These are phyloP conservation scores for Acanthurus leucopareius DNA, from an alignment of 2,797 vertebrate species.

Conservation along the genomic window DNA sequence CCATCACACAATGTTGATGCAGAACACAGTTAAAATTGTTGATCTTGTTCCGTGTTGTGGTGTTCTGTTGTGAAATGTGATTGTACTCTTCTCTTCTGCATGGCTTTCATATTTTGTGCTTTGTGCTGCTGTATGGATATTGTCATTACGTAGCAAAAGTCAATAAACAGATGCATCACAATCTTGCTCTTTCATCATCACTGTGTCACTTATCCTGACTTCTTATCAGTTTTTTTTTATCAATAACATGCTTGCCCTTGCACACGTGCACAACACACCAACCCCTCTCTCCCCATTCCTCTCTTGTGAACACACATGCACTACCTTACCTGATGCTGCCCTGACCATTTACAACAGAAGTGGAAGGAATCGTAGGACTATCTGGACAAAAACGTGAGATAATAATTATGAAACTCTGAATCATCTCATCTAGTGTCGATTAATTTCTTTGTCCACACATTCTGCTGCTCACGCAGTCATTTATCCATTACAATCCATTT, in stretches of 20 bases:
- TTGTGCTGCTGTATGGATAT: conserved; percentile 49
- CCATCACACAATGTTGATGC: conserved; percentile 40
- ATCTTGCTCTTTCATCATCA: conserved; percentile 42
- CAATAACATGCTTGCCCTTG: conserved; percentile 15
- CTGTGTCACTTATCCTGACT: conserved; percentile 38
- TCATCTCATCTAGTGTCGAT: conserved; percentile 18
- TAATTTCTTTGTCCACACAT: conserved; percentile 3
- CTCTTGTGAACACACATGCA: not conserved
- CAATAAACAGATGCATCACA: conserved; percentile 70
- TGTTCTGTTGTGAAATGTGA: conserved; percentile 34
- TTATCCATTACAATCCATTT: conserved; percentile 13
- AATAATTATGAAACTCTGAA: conserved; percentile 15
- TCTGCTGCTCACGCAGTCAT: not conserved
- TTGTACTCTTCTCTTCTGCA: conserved; percentile 22
- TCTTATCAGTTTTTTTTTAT: conserved; percentile 11
- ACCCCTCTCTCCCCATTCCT: not conserved
- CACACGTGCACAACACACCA: conserved; percentile 13
- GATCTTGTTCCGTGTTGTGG: conserved; percentile 33
- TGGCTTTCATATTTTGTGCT: conserved; percentile 39
- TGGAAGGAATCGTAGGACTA: conserved; percentile 74
- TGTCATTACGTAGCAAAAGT: conserved; percentile 42
- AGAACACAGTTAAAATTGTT: conserved; percentile 44
- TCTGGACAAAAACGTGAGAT: conserved; percentile 87
- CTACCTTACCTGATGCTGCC: conserved; percentile 7
- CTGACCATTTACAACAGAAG: conserved; percentile 42